These are phyloP conservation scores for Nematopogon swammerdamellus DNA, from an alignment of 2,888 invertebrate genomes.

Conservation along the genomic window DNA sequence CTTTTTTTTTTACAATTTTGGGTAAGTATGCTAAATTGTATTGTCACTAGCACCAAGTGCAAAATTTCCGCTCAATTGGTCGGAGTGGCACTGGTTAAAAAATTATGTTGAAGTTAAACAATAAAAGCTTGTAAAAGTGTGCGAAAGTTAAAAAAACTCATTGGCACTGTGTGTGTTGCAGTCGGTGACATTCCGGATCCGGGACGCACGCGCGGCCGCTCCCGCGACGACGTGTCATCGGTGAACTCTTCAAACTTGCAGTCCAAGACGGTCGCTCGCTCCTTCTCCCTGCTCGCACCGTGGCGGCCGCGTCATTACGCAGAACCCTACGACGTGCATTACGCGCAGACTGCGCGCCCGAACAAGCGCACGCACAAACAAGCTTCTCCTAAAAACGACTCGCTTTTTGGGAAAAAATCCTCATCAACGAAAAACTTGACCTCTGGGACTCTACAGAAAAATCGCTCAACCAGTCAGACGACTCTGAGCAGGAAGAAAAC, in stretches of 20 bases:
- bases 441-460: conserved; percentile 37
- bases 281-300: conserved; percentile 80
- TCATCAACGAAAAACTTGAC: conserved; percentile 36
- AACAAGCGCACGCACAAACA: conserved; percentile 22
- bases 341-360: conserved; percentile 61
- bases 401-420: conserved; percentile 29
- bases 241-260: conserved; percentile 61
- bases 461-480: conserved; percentile 45
- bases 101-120: too few relatives aligned
- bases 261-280: conserved; percentile 70
- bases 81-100: too few relatives aligned
- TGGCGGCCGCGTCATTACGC: conserved; percentile 75
- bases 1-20: too few relatives aligned
- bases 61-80: too few relatives aligned
- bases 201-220: conserved; percentile 59
- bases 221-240: conserved; percentile 73
- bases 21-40: too few relatives aligned
- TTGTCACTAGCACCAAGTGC: too few relatives aligned
- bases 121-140: too few relatives aligned
- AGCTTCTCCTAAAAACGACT: conserved; percentile 9
- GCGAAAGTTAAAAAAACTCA: too few relatives aligned
- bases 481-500: conserved; percentile 30
- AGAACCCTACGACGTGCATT: conserved; percentile 75
- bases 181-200: conserved; percentile 85
- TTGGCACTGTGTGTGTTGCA: too few relatives aligned